Conservation (phyloP, 2,797 vertebrate genomes). For the Mionectes olivaceus region DNA sequence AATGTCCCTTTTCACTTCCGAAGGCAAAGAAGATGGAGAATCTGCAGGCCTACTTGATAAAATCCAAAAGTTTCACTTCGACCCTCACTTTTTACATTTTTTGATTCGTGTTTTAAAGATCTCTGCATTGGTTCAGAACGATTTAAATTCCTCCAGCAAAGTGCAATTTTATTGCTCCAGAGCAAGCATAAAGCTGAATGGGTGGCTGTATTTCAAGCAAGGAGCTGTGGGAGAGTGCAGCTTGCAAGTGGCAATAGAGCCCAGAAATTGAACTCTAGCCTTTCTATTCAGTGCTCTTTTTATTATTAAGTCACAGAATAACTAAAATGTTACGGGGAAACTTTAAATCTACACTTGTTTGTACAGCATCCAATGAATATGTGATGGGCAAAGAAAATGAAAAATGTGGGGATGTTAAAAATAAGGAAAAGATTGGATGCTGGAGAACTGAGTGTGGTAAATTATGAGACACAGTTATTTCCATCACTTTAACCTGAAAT, state of each 20-base stretch:
- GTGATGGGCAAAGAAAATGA: conserved; percentile 35
- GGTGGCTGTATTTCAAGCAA: conserved; percentile 68
- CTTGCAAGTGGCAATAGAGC: conserved; percentile 60
- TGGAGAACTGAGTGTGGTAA: background rate
- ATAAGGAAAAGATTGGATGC: background rate
- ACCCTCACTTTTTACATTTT: conserved; percentile 15
- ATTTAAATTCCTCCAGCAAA: conserved; percentile 58
- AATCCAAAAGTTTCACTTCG: background rate
- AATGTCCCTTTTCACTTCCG: background rate
- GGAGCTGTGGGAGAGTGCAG: conserved; percentile 31
- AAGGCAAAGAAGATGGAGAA: background rate
- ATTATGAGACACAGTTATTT: background rate
- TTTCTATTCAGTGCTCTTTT: conserved; percentile 63
- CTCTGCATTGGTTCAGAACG: background rate
- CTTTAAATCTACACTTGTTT: conserved; percentile 67
- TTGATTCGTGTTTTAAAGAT: conserved; percentile 39
- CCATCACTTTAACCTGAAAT: background rate
- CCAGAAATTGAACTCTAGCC: conserved; percentile 61
- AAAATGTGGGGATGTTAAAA: conserved; percentile 23
- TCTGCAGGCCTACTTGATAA: background rate
- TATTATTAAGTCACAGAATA: conserved; percentile 67
- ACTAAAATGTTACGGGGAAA: conserved; percentile 43
- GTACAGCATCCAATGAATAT: conserved; percentile 28
- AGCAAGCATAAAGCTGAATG: conserved; percentile 67
- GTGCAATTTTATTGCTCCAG: conserved; percentile 63